Evolutionary conservation across 2,113 vertebrate species (phyloP).

Genomic region (Sapajus apella): DNA sequence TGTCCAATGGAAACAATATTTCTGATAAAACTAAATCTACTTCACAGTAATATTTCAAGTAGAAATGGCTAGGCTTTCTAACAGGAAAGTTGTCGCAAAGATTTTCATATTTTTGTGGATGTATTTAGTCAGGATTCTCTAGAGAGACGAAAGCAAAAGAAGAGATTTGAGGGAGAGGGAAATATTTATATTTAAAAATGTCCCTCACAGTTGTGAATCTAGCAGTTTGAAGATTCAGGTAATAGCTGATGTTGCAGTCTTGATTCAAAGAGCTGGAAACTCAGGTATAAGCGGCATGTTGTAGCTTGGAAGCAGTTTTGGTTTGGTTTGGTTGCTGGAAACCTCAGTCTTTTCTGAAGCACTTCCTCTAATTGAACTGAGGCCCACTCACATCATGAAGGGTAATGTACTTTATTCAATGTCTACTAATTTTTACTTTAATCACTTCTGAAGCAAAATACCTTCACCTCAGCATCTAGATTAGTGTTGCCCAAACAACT

Average conservation of each 20-base stretch:
- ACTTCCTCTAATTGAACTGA: not conserved
- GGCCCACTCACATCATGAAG: not conserved
- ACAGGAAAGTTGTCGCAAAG: not conserved
- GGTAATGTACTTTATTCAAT: not conserved
- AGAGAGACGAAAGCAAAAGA: not conserved
- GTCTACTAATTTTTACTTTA: not conserved
- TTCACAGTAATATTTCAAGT: not conserved
- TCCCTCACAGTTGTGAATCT: not conserved
- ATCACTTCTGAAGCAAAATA: not conserved
- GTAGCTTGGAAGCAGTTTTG: not conserved
- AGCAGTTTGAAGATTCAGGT: not conserved
- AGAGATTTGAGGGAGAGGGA: not conserved
- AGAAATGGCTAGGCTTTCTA: not conserved
- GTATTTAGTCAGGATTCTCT: not conserved
- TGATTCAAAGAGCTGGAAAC: not conserved
- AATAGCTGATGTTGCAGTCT: not conserved
- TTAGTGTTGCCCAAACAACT: not conserved
- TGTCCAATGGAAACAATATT: not conserved
- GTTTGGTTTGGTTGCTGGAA: not conserved
- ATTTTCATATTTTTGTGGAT: not conserved
- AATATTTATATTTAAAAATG: not conserved
- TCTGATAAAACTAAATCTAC: not conserved
- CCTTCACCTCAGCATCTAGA: not conserved
- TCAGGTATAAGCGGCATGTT: not conserved
- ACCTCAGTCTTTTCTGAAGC: not conserved